These are phyloP conservation scores for Thereva unica DNA, from an alignment of 2,888 invertebrate species.

Conservation along the genomic window DNA sequence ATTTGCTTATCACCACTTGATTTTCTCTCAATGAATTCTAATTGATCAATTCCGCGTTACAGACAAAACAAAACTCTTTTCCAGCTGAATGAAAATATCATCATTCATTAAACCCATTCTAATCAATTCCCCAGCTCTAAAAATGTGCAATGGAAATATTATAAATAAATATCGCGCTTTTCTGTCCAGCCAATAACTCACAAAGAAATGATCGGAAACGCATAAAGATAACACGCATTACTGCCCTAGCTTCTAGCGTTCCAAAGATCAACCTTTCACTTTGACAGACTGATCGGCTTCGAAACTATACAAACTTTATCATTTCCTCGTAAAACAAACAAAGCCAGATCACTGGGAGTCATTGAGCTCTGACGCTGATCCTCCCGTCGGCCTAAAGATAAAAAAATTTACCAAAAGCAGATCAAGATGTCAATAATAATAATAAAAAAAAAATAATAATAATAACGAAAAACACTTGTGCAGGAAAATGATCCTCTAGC, in stretches of 20 bases:
- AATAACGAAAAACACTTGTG: constrained; percentile 2
- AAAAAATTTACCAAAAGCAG: no score
- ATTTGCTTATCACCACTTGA: no score
- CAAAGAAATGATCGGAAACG: no score
- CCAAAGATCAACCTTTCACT: constrained; percentile 25
- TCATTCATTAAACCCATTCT: no score
- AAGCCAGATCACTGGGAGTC: constrained; percentile 24
- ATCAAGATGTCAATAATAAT: neutral
- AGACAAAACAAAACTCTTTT: no score
- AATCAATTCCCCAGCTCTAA: no score
- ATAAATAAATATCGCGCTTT: no score
- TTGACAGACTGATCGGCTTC: neutral
- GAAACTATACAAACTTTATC: constrained; percentile 20
- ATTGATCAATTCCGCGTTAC: no score
- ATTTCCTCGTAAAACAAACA: constrained; percentile 31
- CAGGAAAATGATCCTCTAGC: neutral
- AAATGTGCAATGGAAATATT: no score
- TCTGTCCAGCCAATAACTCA: no score
- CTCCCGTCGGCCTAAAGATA: constrained; percentile 9
- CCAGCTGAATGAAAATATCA: no score
- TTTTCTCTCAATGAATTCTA: no score
- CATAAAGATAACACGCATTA: neutral
- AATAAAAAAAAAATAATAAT: constrained; percentile 7
- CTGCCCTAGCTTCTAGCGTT: constrained; percentile 1
- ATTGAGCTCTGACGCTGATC: constrained; percentile 30